Evolutionary conservation across 37 sponge, comb jelly and placozoan genomes (phyloP).

Genomic region (Axinella damicornis): DNA sequence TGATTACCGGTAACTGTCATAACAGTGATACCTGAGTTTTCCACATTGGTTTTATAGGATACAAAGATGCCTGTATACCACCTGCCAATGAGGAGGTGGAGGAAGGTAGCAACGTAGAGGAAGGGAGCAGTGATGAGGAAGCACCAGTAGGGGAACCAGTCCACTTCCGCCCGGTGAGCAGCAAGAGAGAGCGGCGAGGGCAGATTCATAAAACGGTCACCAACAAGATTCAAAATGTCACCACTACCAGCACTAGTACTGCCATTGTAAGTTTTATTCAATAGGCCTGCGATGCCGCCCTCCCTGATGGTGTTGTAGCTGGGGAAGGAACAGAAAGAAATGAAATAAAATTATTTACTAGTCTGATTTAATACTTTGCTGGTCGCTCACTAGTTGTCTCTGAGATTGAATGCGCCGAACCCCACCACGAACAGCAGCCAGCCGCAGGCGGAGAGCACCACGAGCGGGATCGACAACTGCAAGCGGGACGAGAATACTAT

Average conservation of each 20-base stretch:
- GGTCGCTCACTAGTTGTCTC: conserved; percentile 23
- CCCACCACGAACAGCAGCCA: conserved; percentile 34
- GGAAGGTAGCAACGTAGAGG: neutral
- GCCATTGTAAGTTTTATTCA: too few species aligned
- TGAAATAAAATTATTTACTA: too few species aligned
- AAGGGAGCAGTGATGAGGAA: conserved; percentile 31
- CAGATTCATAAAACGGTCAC: too few species aligned
- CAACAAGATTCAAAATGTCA: too few species aligned
- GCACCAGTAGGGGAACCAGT: conserved; percentile 43
- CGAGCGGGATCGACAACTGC: conserved; percentile 31
- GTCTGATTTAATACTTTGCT: too few species aligned
- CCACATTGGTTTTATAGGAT: too few species aligned
- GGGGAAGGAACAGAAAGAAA: too few species aligned
- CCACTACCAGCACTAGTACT: too few species aligned
- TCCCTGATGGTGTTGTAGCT: neutral
- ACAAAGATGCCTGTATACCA: conserved; percentile 26
- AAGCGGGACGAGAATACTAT: neutral
- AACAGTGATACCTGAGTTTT: neutral
- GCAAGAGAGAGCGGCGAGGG: too few species aligned
- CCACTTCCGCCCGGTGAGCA: conserved; percentile 17
- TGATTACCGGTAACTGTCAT: too few species aligned
- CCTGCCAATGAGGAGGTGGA: conserved; percentile 36
- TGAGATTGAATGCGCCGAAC: conserved; percentile 39
- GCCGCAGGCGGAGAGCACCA: conserved; percentile 24
- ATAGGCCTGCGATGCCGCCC: too few species aligned